Evolutionary conservation across 2,113 vertebrate species (phyloP).

Genomic region (Stomatorhinus ivindoensis): DNA sequence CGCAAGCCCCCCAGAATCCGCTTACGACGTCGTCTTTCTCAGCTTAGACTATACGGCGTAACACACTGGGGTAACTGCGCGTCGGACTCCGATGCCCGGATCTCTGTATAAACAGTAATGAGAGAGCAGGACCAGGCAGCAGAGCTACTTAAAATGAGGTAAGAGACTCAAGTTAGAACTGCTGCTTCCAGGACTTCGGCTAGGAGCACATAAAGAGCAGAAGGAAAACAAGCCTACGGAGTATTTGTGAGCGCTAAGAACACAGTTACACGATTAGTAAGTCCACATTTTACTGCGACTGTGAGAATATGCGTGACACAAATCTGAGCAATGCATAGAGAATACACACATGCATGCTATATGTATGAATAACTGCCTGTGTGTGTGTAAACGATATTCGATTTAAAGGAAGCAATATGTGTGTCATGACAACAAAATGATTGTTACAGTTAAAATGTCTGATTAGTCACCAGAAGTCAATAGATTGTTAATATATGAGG

Average conservation of each 20-base stretch:
- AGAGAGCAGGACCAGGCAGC: not conserved
- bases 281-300: not conserved
- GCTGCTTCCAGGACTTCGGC: not conserved
- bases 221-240: not conserved
- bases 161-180: constrained; percentile 3
- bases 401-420: not conserved
- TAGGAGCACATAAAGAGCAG: not conserved
- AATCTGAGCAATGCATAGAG: not conserved
- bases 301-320: not conserved
- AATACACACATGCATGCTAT: not conserved
- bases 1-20: not conserved
- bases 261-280: not conserved
- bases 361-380: not conserved
- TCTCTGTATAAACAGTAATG: not conserved
- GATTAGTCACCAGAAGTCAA: not conserved
- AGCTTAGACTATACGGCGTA: not conserved
- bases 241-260: not conserved
- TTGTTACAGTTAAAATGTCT: not conserved
- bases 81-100: not conserved
- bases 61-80: not conserved
- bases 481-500: not conserved
- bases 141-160: constrained; percentile 10
- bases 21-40: not conserved
- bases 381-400: not conserved
- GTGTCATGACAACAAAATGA: not conserved